A percentile compares a stretch with the other conserved stretches of the same genome.
These are phyloP conservation scores for Pyrgus malvae DNA, from an alignment of 2,888 invertebrate genomes.

Conservation along the genomic window DNA sequence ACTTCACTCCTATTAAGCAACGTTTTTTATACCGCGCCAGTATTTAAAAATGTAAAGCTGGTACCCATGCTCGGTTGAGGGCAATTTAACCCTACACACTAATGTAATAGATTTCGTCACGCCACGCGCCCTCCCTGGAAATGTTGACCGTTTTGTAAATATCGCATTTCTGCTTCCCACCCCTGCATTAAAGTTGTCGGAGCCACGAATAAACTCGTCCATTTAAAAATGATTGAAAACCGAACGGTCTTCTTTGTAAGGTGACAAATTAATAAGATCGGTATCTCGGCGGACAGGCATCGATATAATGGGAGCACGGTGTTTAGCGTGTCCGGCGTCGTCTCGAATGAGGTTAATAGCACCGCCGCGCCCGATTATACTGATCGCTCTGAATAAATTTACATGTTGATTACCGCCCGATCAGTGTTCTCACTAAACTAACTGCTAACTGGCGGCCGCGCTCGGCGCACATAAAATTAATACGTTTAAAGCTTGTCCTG, in stretches of 20 bases:
- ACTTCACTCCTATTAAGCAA: slow-evolving; percentile 17
- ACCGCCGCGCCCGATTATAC: slow-evolving; percentile 65
- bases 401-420: slow-evolving; percentile 71
- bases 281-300: slow-evolving; percentile 51
- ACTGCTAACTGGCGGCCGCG: slow-evolving; percentile 58
- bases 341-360: slow-evolving; percentile 72
- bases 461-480: slow-evolving; percentile 54
- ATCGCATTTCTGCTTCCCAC: slow-evolving; percentile 23
- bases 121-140: slow-evolving; percentile 28
- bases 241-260: slow-evolving; percentile 24
- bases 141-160: slow-evolving; percentile 31
- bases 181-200: slow-evolving; percentile 6
- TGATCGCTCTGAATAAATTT: slow-evolving; percentile 76
- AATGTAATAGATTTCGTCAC: slow-evolving; percentile 34
- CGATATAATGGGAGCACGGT: slow-evolving; percentile 56
- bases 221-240: slow-evolving; percentile 17
- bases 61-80: slow-evolving; percentile 15
- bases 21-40: slow-evolving; percentile 14
- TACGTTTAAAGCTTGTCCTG: slow-evolving; percentile 39
- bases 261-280: slow-evolving; percentile 57
- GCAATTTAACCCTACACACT: slow-evolving; percentile 31
- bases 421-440: slow-evolving; percentile 65
- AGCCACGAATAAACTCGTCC: slow-evolving; percentile 14
- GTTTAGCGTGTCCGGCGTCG: slow-evolving; percentile 60
- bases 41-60: slow-evolving; percentile 25